Conservation (phyloP, 2,888 invertebrate genomes). For the Synergus laeviventris region DNA sequence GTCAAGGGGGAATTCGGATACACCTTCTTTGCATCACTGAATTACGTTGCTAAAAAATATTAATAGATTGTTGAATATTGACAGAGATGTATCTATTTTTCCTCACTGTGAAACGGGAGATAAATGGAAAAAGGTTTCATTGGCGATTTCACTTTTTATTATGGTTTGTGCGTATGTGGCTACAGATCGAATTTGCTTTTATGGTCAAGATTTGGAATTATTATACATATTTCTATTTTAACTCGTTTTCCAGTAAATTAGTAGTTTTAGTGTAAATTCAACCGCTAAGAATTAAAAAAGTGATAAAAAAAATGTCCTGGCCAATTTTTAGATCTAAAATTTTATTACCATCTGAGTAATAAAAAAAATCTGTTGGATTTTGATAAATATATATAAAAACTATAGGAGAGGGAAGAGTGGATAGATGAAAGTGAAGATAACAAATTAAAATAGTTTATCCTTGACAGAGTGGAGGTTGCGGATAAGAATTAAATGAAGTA, state of each 20-base stretch:
- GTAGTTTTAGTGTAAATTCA: too few species aligned
- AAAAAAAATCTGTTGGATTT: background rate
- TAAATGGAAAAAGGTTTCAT: background rate
- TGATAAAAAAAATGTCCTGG: too few species aligned
- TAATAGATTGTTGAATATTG: slow-evolving; percentile 21
- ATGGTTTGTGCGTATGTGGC: background rate
- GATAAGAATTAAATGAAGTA: slow-evolving; percentile 33
- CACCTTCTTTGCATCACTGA: background rate
- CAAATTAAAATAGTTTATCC: slow-evolving; percentile 49
- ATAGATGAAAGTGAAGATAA: slow-evolving; percentile 25
- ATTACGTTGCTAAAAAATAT: background rate
- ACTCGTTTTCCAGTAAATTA: too few species aligned
- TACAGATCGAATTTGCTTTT: background rate
- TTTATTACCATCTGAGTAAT: too few species aligned
- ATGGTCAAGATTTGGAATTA: too few species aligned
- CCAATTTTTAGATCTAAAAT: too few species aligned
- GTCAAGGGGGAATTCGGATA: background rate
- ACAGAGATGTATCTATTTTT: background rate
- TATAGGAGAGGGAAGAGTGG: background rate
- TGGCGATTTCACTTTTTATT: background rate
- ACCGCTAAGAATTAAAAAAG: too few species aligned
- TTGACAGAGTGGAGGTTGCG: slow-evolving; percentile 42
- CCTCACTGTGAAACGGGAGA: background rate
- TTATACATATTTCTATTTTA: too few species aligned
- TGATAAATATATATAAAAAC: background rate